Conservation (phyloP, 2,888 invertebrate species). For the Lordiphosa fenestrarum region DNA sequence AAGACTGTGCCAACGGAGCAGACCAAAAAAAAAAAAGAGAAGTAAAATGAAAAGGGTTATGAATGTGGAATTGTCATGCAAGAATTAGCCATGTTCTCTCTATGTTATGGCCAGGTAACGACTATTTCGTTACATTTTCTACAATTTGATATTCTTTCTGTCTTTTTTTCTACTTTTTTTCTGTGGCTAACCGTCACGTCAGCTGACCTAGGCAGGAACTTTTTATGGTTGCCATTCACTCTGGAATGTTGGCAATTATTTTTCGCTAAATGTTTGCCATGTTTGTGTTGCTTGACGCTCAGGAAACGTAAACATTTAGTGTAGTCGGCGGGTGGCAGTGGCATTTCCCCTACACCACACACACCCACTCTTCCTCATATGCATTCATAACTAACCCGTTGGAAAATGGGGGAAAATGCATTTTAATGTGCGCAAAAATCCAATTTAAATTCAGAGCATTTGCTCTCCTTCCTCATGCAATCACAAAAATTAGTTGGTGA, state of each 20-base stretch:
- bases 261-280: constrained; percentile 64
- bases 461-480: constrained; percentile 59
- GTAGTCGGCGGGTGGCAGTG: constrained; percentile 30
- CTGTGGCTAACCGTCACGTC: constrained; percentile 61
- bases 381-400: constrained; percentile 70
- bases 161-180: constrained; percentile 16
- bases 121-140: constrained; percentile 57
- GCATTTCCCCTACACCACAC: background rate
- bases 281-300: constrained; percentile 53
- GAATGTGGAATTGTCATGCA: constrained; percentile 79
- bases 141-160: constrained; percentile 14
- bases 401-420: constrained; percentile 74
- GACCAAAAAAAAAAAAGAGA: background rate
- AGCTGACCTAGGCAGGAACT: constrained; percentile 39
- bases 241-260: constrained; percentile 61
- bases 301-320: constrained; percentile 75
- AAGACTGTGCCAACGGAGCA: constrained; percentile 28
- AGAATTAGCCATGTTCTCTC: constrained; percentile 75
- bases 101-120: constrained; percentile 62
- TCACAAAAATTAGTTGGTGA: constrained; percentile 70
- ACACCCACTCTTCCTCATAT: constrained; percentile 43
- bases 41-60: constrained; percentile 65
- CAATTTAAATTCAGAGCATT: constrained; percentile 79
- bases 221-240: constrained; percentile 56
- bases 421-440: constrained; percentile 77